Base-by-base conservation (phyloP, 2,113 vertebrate genomes). In the Gallinago paraguaiae region DNA sequence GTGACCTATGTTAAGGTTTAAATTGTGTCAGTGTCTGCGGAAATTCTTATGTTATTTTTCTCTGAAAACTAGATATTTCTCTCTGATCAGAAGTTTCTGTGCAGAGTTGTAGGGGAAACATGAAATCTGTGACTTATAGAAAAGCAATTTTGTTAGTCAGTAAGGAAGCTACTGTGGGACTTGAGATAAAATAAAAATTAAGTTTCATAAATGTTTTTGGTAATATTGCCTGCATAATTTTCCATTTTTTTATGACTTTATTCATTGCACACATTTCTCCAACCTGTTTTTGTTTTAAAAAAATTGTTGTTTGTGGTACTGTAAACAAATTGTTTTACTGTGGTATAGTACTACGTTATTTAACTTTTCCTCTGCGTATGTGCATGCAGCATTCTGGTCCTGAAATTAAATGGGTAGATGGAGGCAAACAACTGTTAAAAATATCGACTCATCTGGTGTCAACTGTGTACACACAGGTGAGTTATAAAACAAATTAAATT, bases 321-420 rank as follows among this genome's bases (percentile, higher is more conserved):
- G 4, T 72, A 50, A 88, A 48, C 8, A 64, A 30, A 43, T 46
- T 65, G 10, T 51, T 69, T 59, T 80, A 13, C n/a, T 82, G 10
- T 53, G 20, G 7, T 51, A 43, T 64, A 30, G 53, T 46, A 10
- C 76, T 75, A 16, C 18, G 12, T 79, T 69, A 25, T 81, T 87
- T 95, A 82, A 68, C 27, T 67, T 91, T 83, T 83, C 46, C 23
- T 97, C 18, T 35, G 10, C 39, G 2, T 76, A 4, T 95, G 10
- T 96, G 31, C 5, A 3, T 97, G 80, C 97, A 99, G 99, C 99
- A 99, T 98, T 98, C 98, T 43, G 98, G 98, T 85, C 98, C 99
- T 92, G 99, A 99, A 97, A 98, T 99, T 94, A 99, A 99, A 95
- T 99, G 99, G 99, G 99, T 99, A 46, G 99, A 99, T 93, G 99